Conservation (phyloP, 2,888 invertebrate species). For the Leucophora obtusa region DNA sequence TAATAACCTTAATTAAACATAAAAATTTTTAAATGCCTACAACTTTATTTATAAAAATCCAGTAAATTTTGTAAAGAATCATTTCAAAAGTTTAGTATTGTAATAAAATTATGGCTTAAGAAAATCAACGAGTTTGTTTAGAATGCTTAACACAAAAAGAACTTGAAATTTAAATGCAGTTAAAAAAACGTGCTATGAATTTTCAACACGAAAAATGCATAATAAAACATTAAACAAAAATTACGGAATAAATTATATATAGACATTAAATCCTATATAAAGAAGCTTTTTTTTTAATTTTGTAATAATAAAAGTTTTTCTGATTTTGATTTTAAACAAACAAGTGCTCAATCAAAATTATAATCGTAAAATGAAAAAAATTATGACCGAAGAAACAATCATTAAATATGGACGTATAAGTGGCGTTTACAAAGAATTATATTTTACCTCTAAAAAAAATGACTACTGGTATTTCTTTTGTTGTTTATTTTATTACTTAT, state of each 20-base stretch:
- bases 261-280: background rate
- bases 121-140: background rate
- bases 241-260: background rate
- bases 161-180: background rate
- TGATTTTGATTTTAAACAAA: background rate
- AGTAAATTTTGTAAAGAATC: background rate
- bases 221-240: background rate
- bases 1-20: background rate
- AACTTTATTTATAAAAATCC: background rate
- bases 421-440: background rate
- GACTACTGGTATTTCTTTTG: background rate
- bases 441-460: background rate
- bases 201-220: background rate
- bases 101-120: background rate
- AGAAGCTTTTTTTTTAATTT: background rate
- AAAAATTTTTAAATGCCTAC: background rate
- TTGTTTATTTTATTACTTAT: background rate
- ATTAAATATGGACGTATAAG: background rate
- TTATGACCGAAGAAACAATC: background rate
- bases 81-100: background rate
- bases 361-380: background rate
- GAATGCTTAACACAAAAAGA: background rate
- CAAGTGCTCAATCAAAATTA: background rate
- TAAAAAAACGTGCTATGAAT: background rate
- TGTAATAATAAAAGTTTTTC: background rate